These are phyloP conservation scores for Sandelia bainsii DNA, from an alignment of 2,797 vertebrate species.

Conservation along the genomic window DNA sequence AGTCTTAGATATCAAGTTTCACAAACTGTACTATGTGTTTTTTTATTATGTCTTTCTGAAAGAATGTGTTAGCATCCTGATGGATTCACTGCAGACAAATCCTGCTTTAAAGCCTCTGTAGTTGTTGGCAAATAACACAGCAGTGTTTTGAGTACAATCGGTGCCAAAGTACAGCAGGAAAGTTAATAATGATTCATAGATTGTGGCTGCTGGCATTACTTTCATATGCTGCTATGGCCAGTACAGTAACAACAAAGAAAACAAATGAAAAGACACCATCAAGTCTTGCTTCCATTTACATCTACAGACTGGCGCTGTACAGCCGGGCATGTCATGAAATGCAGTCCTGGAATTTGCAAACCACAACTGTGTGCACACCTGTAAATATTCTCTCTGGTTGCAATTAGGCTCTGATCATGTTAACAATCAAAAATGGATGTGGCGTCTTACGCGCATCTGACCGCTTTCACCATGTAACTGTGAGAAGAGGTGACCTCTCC, in stretches of 20 bases:
- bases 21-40: constrained; percentile 33
- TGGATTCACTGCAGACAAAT: constrained; percentile 40
- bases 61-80: constrained; percentile 41
- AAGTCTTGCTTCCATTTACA: constrained; percentile 5
- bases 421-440: constrained; percentile 53
- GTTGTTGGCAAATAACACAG: constrained; percentile 35
- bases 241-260: constrained; percentile 18
- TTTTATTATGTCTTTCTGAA: constrained; percentile 44
- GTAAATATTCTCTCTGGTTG: constrained; percentile 55
- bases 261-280: constrained; percentile 23
- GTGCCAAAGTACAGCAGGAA: constrained; percentile 25
- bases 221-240: constrained; percentile 5
- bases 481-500: constrained; percentile 65
- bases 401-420: constrained; percentile 66
- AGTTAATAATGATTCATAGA: constrained; percentile 37
- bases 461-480: constrained; percentile 36
- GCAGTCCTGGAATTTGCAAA: constrained; percentile 11
- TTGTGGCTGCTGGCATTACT: constrained; percentile 3
- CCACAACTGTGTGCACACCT: background rate
- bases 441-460: constrained; percentile 47
- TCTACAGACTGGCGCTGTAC: constrained; percentile 3
- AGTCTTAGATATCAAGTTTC: constrained; percentile 23
- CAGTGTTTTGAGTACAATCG: constrained; percentile 32
- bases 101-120: constrained; percentile 32
- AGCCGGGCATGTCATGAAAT: constrained; percentile 4